Percentiles rank a stretch among this genome's conserved stretches.
Conservation (phyloP, 2,888 invertebrate genomes). For the Drosophila merina region DNA sequence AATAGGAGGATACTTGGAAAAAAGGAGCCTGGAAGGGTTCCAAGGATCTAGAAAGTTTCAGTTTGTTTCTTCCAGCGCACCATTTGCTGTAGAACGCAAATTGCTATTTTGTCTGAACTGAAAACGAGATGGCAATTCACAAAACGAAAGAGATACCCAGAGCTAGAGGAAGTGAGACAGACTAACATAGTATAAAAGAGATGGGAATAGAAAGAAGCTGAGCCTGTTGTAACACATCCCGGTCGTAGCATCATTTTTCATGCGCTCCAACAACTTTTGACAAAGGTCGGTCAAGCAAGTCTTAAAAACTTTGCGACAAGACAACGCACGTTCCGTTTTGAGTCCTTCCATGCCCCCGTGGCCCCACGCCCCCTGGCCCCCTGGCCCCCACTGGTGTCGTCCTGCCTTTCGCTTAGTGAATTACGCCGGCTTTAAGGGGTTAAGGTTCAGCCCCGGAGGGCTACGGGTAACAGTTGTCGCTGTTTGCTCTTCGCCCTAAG, state of each 20-base stretch:
- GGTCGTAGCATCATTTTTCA: constrained; percentile 76
- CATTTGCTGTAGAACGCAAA: constrained; percentile 75
- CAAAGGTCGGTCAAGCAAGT: constrained; percentile 80
- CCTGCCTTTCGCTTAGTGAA: constrained; percentile 75
- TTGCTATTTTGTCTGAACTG: constrained; percentile 74
- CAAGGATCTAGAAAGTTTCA: no score
- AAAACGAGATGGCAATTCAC: constrained; percentile 39
- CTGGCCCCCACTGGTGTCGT: constrained; percentile 20
- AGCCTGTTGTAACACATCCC: constrained; percentile 62
- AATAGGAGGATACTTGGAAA: background rate
- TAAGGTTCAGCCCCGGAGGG: constrained; percentile 69
- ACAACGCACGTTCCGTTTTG: constrained; percentile 75
- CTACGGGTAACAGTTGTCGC: constrained; percentile 75
- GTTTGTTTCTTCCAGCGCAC: constrained; percentile 21
- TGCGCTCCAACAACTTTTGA: constrained; percentile 79
- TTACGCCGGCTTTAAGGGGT: constrained; percentile 76
- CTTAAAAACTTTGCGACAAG: constrained; percentile 79
- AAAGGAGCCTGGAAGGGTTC: background rate
- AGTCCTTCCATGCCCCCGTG: constrained; percentile 1
- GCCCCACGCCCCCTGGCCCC: background rate
- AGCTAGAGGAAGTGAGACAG: constrained; percentile 9
- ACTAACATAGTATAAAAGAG: background rate
- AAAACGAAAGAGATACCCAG: constrained; percentile 22
- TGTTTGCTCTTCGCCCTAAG: constrained; percentile 73
- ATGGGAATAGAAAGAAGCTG: constrained; percentile 4